Conservation (phyloP, 2,113 vertebrate species). For the Ameiurus melas region DNA sequence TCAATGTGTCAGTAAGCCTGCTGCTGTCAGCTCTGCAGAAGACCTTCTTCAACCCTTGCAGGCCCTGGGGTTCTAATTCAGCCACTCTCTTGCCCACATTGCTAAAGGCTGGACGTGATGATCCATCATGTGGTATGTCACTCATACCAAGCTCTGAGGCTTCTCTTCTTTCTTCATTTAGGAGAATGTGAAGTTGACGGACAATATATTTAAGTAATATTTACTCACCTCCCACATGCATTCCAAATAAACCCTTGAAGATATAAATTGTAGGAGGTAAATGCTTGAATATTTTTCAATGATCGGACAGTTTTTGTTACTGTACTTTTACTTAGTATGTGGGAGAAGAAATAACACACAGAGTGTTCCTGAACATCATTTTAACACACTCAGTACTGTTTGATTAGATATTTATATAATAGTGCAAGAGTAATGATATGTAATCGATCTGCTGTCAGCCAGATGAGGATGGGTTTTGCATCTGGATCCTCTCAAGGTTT, state of each 20-base stretch:
- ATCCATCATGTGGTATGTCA: slow-evolving; percentile 15
- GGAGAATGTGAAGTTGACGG: slow-evolving; percentile 21
- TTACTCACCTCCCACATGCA: not conserved
- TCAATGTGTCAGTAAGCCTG: slow-evolving; percentile 62
- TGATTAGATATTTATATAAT: not conserved
- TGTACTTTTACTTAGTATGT: not conserved
- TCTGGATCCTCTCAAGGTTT: too few relatives aligned
- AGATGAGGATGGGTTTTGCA: too few relatives aligned
- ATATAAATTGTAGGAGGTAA: not conserved
- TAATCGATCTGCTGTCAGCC: not conserved
- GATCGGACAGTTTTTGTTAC: not conserved
- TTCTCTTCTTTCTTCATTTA: not conserved
- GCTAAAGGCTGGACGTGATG: slow-evolving; percentile 24
- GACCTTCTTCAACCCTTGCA: slow-evolving; percentile 55
- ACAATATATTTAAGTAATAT: slow-evolving; percentile 26
- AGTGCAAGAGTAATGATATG: not conserved
- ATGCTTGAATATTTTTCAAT: not conserved
- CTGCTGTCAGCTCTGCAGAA: slow-evolving; percentile 50
- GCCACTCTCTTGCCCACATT: slow-evolving; percentile 31
- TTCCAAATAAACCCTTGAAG: not conserved
- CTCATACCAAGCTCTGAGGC: slow-evolving; percentile 32
- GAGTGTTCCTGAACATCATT: not conserved
- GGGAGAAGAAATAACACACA: not conserved
- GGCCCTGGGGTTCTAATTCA: slow-evolving; percentile 59
- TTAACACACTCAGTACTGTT: not conserved